A percentile compares a stretch with the other conserved stretches of the same genome.
Conservation (phyloP, 2,797 vertebrate species). For the Leptatherina wallacei region DNA sequence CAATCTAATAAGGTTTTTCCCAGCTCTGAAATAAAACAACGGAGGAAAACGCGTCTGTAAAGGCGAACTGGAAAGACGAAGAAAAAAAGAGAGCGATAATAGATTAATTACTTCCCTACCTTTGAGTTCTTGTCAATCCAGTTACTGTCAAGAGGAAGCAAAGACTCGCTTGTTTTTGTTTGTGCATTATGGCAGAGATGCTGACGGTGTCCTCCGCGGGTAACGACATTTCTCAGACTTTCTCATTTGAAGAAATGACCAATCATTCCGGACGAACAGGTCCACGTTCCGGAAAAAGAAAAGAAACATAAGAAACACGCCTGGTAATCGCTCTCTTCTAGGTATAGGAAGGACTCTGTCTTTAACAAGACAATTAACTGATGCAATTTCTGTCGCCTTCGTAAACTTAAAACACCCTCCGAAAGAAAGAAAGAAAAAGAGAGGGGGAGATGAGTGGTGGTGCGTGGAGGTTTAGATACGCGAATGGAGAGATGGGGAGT, state of each 20-base stretch:
- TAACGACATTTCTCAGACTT: conserved; percentile 63
- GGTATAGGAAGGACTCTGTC: conserved; percentile 31
- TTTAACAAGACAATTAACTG: conserved; percentile 22
- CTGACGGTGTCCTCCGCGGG: conserved; percentile 50
- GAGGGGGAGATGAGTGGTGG: conserved; percentile 12
- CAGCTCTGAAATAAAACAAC: neutral
- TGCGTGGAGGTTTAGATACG: conserved; percentile 23
- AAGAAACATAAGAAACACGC: neutral
- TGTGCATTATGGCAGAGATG: conserved; percentile 54
- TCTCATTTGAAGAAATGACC: conserved; percentile 52
- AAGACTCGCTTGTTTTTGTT: conserved; percentile 57
- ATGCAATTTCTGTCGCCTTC: conserved; percentile 37
- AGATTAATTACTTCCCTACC: conserved; percentile 50
- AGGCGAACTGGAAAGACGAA: neutral
- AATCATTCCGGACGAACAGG: conserved; percentile 49
- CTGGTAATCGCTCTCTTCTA: conserved; percentile 27
- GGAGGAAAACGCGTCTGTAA: neutral
- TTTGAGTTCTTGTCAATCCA: conserved; percentile 62
- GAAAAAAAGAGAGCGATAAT: neutral
- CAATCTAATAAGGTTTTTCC: neutral
- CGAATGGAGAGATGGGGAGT: conserved; percentile 37
- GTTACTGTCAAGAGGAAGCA: conserved; percentile 50
- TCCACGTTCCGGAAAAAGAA: conserved; percentile 24
- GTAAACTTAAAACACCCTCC: conserved; percentile 61
- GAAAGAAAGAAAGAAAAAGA: neutral